These are phyloP conservation scores for Pissodes strobi DNA, from an alignment of 1,140 invertebrate genomes.

Conservation along the genomic window DNA sequence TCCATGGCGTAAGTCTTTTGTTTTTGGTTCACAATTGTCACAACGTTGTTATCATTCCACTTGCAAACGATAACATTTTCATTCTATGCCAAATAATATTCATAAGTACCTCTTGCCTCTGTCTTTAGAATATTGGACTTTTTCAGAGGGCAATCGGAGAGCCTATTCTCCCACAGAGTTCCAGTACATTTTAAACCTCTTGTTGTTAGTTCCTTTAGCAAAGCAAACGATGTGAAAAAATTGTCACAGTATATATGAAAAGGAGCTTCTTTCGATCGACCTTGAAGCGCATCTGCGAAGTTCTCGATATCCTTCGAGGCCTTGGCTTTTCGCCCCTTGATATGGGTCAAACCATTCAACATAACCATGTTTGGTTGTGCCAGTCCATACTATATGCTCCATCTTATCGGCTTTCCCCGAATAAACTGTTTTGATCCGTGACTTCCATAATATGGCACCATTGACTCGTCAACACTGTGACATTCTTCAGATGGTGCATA, in stretches of 20 bases:
- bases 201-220: conserved; percentile 18
- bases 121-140: neutral
- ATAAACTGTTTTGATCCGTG: conserved; percentile 38
- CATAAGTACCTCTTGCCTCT: neutral
- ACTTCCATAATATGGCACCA: too few relatives aligned
- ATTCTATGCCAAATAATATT: neutral
- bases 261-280: neutral
- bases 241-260: conserved; percentile 29
- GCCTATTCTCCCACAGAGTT: conserved; percentile 27
- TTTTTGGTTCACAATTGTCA: too few relatives aligned
- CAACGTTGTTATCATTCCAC: conserved; percentile 38
- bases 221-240: conserved; percentile 23
- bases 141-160: conserved; percentile 9
- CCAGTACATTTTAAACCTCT: too few relatives aligned
- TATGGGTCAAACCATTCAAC: conserved; percentile 37
- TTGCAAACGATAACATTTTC: conserved; percentile 23
- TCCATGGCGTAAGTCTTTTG: too few relatives aligned
- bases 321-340: conserved; percentile 11
- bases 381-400: conserved; percentile 36
- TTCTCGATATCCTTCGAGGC: conserved; percentile 15
- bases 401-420: conserved; percentile 36
- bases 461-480: too few relatives aligned
- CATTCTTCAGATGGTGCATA: too few relatives aligned
- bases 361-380: conserved; percentile 26
- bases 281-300: conserved; percentile 7